Conservation (phyloP, 2,113 vertebrate genomes). For the Candoia aspera region DNA sequence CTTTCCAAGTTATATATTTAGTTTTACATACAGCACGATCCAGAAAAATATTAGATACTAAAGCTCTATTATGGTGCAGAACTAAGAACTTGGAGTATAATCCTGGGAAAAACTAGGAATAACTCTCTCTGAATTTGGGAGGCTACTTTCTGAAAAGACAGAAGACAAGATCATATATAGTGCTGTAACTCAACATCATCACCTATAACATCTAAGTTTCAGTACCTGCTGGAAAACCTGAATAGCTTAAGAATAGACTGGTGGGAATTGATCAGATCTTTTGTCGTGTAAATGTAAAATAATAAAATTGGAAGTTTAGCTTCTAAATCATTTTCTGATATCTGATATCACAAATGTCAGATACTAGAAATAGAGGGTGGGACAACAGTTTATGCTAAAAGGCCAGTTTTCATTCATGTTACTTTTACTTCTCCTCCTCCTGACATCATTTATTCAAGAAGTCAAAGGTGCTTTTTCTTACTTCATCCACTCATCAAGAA, state of each 20-base stretch:
- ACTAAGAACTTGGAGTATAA: not conserved
- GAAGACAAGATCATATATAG: not conserved
- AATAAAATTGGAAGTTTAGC: not conserved
- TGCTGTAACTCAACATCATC: no score
- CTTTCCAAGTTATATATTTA: not conserved
- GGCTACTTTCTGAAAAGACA: not conserved
- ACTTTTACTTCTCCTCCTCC: not conserved
- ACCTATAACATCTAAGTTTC: no score
- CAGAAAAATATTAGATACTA: not conserved
- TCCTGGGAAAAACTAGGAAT: no score
- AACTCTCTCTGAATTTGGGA: not conserved
- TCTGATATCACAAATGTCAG: not conserved
- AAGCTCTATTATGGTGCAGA: not conserved
- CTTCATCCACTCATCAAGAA: not conserved
- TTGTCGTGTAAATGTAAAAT: not conserved
- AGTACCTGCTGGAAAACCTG: no score
- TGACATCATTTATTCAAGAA: not conserved
- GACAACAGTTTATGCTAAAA: not conserved
- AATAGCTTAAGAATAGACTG: no score
- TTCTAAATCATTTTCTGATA: not conserved
- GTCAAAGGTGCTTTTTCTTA: not conserved
- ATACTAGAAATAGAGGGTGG: not conserved
- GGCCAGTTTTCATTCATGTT: not conserved
- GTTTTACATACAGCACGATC: not conserved
- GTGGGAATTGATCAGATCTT: no score